phyloP scores from a whole-genome alignment of 23 tunicate species.

The Styela plicata region DNA sequence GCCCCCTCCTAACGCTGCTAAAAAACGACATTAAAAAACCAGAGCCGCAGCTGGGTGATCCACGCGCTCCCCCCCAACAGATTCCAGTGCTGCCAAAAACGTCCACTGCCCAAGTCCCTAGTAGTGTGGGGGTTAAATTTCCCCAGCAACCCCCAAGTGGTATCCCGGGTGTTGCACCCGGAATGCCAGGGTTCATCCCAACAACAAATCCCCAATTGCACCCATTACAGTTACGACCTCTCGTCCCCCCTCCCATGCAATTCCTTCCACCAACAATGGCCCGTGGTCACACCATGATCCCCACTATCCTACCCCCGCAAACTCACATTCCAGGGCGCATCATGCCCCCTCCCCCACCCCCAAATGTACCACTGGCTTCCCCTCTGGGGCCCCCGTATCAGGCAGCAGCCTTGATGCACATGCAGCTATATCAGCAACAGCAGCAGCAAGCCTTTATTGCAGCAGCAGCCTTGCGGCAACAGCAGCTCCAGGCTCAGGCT shows the following conservation, averaged over 20 bases:
- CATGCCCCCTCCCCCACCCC: constrained; percentile 31
- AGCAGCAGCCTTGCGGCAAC: constrained; percentile 53
- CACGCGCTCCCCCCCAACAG: not conserved
- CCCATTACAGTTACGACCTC: constrained; percentile 9
- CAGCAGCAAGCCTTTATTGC: constrained; percentile 24
- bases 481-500: constrained; percentile 53
- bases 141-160: constrained; percentile 33
- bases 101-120: constrained; percentile 16
- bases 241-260: constrained; percentile 7
- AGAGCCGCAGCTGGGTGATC: not conserved
- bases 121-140: constrained; percentile 14
- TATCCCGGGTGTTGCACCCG: constrained; percentile 33
- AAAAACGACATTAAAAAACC: not conserved
- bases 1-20: not conserved
- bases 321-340: constrained; percentile 27
- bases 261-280: constrained; percentile 18
- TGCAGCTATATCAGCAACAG: constrained; percentile 63
- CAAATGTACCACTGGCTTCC: constrained; percentile 32
- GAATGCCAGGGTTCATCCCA: constrained; percentile 37
- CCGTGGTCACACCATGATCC: constrained; percentile 34
- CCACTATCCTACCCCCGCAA: constrained; percentile 34
- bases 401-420: constrained; percentile 61
- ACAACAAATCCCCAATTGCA: constrained; percentile 11
- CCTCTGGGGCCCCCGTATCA: constrained; percentile 35
- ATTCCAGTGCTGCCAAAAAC: not conserved